Conservation (phyloP, 2,888 invertebrate genomes). For the Nematopogon swammerdamellus region DNA sequence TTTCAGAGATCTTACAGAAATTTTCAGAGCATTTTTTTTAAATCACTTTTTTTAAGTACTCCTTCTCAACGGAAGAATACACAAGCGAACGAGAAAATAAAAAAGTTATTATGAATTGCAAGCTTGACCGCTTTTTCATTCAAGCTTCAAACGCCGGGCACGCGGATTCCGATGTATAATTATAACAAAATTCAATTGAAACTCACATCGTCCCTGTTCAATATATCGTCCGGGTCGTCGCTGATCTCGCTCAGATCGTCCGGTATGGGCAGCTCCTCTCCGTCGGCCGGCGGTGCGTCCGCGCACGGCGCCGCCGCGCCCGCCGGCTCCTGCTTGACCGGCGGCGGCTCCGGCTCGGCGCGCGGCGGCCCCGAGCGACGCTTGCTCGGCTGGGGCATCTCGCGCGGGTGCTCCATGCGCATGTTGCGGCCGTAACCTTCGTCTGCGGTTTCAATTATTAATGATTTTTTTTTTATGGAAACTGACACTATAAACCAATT, state of each 20-base stretch:
- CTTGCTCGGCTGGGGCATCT: conserved; percentile 31
- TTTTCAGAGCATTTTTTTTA: too few relatives aligned
- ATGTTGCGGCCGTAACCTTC: conserved; percentile 37
- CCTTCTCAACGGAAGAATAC: too few relatives aligned
- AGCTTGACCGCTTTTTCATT: too few relatives aligned
- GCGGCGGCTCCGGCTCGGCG: conserved; percentile 33
- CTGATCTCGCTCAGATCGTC: conserved; percentile 84
- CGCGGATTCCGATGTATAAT: too few relatives aligned
- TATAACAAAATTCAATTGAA: too few relatives aligned
- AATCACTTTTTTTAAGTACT: too few relatives aligned
- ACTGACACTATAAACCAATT: too few relatives aligned
- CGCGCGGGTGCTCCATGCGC: conserved; percentile 27
- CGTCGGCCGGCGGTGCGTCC: conserved; percentile 35
- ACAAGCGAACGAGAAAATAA: too few relatives aligned
- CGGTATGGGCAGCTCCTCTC: conserved; percentile 53
- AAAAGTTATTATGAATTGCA: too few relatives aligned
- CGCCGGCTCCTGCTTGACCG: conserved; percentile 25
- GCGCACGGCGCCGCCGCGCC: conserved; percentile 20
- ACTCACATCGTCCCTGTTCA: conserved; percentile 71
- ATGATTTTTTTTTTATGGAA: too few relatives aligned
- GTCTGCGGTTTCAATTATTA: conserved; percentile 21
- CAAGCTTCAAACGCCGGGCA: too few relatives aligned
- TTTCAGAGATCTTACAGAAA: too few relatives aligned
- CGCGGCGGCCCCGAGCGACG: conserved; percentile 30
- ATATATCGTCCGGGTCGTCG: conserved; percentile 84